phyloP scores from a whole-genome alignment of 1,140 invertebrate genomes.

The Spodoptera frugiperda region DNA sequence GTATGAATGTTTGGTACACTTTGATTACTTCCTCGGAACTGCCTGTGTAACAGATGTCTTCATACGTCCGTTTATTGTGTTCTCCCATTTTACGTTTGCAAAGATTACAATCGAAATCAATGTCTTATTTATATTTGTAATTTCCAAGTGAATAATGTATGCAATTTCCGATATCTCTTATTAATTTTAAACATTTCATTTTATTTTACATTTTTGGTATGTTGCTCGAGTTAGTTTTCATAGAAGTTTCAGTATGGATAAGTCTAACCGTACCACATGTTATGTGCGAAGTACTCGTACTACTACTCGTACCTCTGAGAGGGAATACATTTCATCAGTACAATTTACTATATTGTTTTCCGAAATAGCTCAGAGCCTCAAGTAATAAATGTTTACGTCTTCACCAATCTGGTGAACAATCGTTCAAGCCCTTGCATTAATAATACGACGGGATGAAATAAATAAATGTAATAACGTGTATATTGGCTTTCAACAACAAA shows the following conservation, averaged over 20 bases:
- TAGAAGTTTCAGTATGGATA: slow-evolving; percentile 39
- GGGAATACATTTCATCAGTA: background rate
- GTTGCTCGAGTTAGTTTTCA: slow-evolving; percentile 21
- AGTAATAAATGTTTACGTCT: background rate
- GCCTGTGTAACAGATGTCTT: slow-evolving; percentile 16
- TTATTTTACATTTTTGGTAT: too few relatives aligned
- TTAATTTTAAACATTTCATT: too few relatives aligned
- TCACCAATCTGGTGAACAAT: slow-evolving; percentile 2
- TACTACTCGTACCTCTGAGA: too few relatives aligned
- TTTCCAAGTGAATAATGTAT: too few relatives aligned
- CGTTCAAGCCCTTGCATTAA: slow-evolving; percentile 5
- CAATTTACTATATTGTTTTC: background rate
- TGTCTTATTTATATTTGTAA: too few relatives aligned
- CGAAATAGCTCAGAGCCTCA: background rate
- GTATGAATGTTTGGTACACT: slow-evolving; percentile 22
- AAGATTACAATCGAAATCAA: background rate
- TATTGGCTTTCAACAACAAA: slow-evolving; percentile 43
- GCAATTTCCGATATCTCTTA: too few relatives aligned
- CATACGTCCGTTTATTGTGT: background rate
- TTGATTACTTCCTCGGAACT: slow-evolving; percentile 24
- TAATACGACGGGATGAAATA: slow-evolving; percentile 6
- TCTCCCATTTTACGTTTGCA: too few relatives aligned
- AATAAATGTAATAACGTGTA: slow-evolving; percentile 18
- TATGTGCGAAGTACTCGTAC: slow-evolving; percentile 14
- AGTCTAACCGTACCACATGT: slow-evolving; percentile 26